Evolutionary conservation across 1,140 invertebrate species (phyloP).

Genomic region (Lethrus apterus): DNA sequence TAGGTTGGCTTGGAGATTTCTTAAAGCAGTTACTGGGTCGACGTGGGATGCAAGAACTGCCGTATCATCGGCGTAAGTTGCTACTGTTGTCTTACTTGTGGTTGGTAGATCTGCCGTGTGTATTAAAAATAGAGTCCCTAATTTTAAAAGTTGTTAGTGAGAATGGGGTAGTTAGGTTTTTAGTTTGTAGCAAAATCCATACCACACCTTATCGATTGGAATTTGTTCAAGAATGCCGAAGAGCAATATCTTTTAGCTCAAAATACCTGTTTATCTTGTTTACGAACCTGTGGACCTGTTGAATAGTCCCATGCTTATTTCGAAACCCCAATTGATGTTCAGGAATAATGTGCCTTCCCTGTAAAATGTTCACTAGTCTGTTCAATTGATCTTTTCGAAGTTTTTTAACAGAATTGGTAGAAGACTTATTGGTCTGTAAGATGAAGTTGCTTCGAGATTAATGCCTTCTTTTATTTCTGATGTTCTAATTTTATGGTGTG

Average conservation of each 20-base stretch:
- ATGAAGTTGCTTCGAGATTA: no score
- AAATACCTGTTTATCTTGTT: background rate
- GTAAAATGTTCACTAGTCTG: no score
- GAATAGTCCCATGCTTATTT: background rate
- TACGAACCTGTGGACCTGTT: slow-evolving; percentile 3
- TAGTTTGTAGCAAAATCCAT: slow-evolving; percentile 5
- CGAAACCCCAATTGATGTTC: slow-evolving; percentile 2
- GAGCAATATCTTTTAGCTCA: background rate
- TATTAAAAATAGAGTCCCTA: slow-evolving; percentile 24
- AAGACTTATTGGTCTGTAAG: no score
- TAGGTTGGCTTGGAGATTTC: slow-evolving; percentile 20
- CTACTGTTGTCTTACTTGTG: slow-evolving; percentile 5
- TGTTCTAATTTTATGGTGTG: no score
- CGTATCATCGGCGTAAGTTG: slow-evolving; percentile 32
- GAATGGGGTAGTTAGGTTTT: background rate
- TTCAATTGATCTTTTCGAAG: no score
- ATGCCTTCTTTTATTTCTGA: no score
- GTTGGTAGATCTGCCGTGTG: slow-evolving; percentile 22
- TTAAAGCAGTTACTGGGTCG: slow-evolving; percentile 13
- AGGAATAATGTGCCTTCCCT: no score
- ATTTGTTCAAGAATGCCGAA: background rate
- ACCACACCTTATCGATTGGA: background rate
- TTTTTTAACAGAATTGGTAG: no score
- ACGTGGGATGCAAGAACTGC: slow-evolving; percentile 18
- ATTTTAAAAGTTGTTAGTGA: background rate